Percentiles rank a stretch among this genome's conserved stretches.
Conservation (phyloP, 1,140 invertebrate species). For the Sipha flava region DNA sequence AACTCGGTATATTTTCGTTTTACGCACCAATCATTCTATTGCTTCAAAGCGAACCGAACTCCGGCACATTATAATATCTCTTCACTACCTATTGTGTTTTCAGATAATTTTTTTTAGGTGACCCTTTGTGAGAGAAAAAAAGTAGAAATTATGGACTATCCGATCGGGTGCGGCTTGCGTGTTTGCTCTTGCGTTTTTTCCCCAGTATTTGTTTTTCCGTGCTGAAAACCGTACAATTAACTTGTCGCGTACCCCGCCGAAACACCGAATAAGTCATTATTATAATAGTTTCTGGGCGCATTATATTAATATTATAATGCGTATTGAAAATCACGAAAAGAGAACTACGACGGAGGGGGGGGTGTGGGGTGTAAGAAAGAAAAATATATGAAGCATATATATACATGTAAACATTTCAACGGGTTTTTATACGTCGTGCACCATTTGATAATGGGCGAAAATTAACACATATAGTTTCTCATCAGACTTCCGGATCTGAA, state of each 20-base stretch:
- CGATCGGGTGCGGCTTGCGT: conserved; percentile 1
- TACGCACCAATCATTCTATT: too few relatives aligned
- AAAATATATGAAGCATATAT: neutral
- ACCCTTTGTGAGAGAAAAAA: neutral
- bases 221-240: conserved; percentile 12
- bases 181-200: neutral
- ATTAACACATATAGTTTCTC: neutral
- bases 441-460: neutral
- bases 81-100: too few relatives aligned
- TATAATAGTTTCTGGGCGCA: neutral
- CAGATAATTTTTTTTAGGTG: neutral
- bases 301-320: neutral
- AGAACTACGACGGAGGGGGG: too few relatives aligned
- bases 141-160: neutral
- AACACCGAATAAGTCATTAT: conserved; percentile 16
- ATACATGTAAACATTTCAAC: neutral
- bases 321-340: neutral
- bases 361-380: neutral
- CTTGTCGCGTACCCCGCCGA: neutral
- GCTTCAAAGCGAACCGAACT: too few relatives aligned
- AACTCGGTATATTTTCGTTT: too few relatives aligned
- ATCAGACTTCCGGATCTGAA: neutral
- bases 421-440: neutral
- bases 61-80: too few relatives aligned
- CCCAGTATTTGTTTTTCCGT: neutral